phyloP scores from a whole-genome alignment of 2,888 invertebrate genomes.

The Acleris literana region DNA sequence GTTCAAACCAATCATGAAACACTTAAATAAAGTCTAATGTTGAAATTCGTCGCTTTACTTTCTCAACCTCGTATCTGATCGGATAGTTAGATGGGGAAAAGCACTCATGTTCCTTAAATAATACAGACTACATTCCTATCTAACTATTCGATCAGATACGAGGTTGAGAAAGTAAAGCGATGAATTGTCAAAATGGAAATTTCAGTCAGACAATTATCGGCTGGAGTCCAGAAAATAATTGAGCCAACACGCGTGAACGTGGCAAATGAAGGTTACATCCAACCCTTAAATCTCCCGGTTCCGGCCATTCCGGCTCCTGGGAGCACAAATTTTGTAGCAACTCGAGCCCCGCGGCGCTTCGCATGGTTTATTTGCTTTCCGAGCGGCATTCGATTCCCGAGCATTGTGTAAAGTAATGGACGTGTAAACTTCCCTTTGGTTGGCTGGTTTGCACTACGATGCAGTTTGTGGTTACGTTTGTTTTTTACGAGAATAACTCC shows the following conservation, averaged over 20 bases:
- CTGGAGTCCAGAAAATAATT: not conserved
- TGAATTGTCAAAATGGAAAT: no score
- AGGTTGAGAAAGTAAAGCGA: no score
- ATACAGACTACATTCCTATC: no score
- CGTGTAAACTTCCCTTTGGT: slow-evolving; percentile 15
- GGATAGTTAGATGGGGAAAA: no score
- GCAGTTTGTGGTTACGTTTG: not conserved
- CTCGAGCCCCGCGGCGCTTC: slow-evolving; percentile 10
- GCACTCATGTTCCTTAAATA: no score
- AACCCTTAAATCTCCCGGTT: slow-evolving; percentile 11
- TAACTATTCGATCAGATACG: no score
- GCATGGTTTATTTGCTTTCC: slow-evolving; percentile 23
- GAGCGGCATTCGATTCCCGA: slow-evolving; percentile 16
- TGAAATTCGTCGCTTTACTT: no score
- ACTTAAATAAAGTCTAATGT: no score
- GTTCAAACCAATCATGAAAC: no score
- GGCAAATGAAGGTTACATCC: not conserved
- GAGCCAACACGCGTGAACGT: not conserved
- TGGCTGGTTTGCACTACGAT: not conserved
- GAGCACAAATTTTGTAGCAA: slow-evolving; percentile 18
- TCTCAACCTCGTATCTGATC: no score
- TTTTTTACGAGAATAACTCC: not conserved
- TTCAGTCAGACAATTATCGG: not conserved
- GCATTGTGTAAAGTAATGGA: slow-evolving; percentile 21
- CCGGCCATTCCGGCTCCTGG: not conserved